phyloP scores from a whole-genome alignment of 2,797 vertebrate genomes.

The Myotis findleyi region DNA sequence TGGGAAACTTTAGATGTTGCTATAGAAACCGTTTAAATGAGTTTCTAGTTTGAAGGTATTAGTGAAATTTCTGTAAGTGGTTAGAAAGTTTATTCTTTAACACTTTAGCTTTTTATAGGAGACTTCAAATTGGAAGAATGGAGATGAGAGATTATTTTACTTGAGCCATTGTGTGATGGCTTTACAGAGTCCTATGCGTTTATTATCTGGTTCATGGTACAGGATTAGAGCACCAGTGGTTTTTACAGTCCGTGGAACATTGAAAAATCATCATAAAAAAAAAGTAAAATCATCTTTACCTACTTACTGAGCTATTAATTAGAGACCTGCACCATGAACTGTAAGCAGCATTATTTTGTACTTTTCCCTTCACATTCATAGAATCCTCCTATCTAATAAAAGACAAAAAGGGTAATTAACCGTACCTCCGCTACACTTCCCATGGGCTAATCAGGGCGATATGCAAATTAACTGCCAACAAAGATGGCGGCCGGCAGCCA shows the following conservation, averaged over 20 bases:
- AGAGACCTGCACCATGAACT: background rate
- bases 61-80: constrained; percentile 18
- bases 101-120: constrained; percentile 37
- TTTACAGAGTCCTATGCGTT: constrained; percentile 37
- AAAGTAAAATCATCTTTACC: constrained; percentile 22
- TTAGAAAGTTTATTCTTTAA: constrained; percentile 20
- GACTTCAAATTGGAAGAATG: constrained; percentile 41
- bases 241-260: background rate
- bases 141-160: constrained; percentile 39
- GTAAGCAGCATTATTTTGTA: constrained; percentile 48
- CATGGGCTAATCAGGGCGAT: no score
- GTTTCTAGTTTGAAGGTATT: constrained; percentile 58
- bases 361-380: constrained; percentile 7
- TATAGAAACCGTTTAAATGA: constrained; percentile 40
- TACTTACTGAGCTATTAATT: background rate
- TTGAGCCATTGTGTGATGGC: background rate
- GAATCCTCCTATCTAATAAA: background rate
- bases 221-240: background rate
- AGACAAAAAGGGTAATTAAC: no score
- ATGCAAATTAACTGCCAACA: no score
- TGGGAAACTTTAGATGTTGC: background rate
- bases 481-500: no score
- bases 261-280: background rate
- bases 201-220: background rate
- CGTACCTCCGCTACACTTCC: no score